Evolutionary conservation across 2,113 vertebrate species (phyloP).

Genomic region (Pelusios castaneus): DNA sequence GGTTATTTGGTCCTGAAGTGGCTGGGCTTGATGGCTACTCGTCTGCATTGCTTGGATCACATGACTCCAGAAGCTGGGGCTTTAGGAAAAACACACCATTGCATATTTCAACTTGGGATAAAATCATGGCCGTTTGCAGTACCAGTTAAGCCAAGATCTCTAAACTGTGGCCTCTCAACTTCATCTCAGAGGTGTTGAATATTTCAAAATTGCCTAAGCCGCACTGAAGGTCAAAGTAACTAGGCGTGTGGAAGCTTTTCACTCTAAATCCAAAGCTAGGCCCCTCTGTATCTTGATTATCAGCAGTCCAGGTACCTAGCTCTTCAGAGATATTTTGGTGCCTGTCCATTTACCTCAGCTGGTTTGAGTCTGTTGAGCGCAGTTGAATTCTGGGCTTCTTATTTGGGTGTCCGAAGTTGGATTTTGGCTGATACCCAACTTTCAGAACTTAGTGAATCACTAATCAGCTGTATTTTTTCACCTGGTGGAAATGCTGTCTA

Average conservation of each 20-base stretch:
- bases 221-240: background rate
- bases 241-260: background rate
- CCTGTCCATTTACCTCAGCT: too few species aligned
- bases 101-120: background rate
- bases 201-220: background rate
- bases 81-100: background rate
- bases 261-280: background rate
- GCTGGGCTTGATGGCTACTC: too few species aligned
- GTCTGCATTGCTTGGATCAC: background rate
- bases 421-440: background rate
- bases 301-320: background rate
- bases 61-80: background rate
- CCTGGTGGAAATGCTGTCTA: background rate
- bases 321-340: too few species aligned
- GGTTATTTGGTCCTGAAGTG: too few species aligned
- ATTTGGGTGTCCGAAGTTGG: background rate
- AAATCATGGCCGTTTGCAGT: background rate
- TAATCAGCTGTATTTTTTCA: background rate
- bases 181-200: background rate
- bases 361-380: background rate
- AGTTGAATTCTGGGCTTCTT: background rate
- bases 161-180: background rate
- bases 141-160: background rate
- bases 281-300: background rate
- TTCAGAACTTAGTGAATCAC: background rate